These are phyloP conservation scores for Oxyruncus cristatus DNA, from an alignment of 2,113 vertebrate genomes.

Conservation along the genomic window DNA sequence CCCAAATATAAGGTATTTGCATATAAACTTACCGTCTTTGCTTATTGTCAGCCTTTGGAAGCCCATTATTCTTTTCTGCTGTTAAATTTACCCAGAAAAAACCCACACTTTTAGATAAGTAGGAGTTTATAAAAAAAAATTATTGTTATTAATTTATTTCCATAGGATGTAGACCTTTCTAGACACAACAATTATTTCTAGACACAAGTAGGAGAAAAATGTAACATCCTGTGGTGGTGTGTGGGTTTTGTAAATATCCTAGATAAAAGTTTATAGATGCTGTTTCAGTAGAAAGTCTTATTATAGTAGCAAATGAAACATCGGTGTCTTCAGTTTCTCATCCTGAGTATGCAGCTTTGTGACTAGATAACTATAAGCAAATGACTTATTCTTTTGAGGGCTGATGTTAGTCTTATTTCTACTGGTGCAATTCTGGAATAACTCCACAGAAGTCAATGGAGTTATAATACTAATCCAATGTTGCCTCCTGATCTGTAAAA, in stretches of 20 bases:
- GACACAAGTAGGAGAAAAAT: background rate
- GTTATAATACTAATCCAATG: background rate
- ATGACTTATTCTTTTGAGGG: background rate
- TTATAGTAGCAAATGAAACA: background rate
- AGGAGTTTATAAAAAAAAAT: conserved; percentile 45
- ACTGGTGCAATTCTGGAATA: background rate
- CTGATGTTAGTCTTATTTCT: background rate
- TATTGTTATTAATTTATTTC: conserved; percentile 55
- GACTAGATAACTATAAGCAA: background rate
- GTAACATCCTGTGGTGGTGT: background rate
- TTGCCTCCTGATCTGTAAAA: background rate
- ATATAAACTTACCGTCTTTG: conserved; percentile 20
- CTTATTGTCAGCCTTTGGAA: background rate
- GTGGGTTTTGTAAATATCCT: background rate
- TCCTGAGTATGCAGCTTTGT: background rate
- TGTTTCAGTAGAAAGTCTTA: background rate
- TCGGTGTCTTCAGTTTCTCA: background rate
- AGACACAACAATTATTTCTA: background rate
- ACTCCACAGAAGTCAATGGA: background rate
- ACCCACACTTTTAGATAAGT: conserved; percentile 12
- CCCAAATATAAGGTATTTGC: background rate
- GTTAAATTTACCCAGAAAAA: conserved; percentile 48
- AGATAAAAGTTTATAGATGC: background rate
- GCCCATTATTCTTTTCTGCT: conserved; percentile 2
- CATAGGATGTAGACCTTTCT: conserved; percentile 4